Evolutionary conservation across 2,797 vertebrate genomes (phyloP), one percentile per base, ranked within the genome.

Genomic region (Neomorphus geoffroyi): DNA sequence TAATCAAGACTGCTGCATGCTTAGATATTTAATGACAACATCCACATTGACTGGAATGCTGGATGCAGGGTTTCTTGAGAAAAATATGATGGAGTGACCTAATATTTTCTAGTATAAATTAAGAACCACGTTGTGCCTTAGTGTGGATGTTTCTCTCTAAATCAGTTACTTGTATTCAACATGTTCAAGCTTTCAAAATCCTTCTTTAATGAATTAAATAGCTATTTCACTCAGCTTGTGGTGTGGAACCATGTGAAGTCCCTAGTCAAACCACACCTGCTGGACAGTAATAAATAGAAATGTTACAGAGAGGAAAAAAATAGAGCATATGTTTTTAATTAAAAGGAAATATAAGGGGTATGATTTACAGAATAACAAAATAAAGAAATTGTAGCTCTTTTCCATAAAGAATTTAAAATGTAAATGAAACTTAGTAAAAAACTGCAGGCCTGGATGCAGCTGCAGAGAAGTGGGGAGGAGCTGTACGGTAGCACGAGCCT

Each of bases 51-150:
- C 32, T 28, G 32, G 54, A 88, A 46, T 13, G 5, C 65, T 82
- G 82, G 75, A 80, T 71, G 48, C 77, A 37, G 56, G 72, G 39
- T 33, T 89, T 73, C 85, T 94, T 84, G 64, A 71, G 66, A 33
- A 90, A 79, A 82, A 67, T 12, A 66, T 24, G 22, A 92, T 85
- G 85, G 62, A 61, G 13, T 60, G 58, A 14, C n/a, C 69, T 93
- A 6, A 78, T 94, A 50, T 85, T 92, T 83, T 93, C 48, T 70
- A 51, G 41, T 64, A 88, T 88, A 95, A 84, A 90, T 72, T 77
- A 71, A 56, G 51, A 72, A 33, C 51, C 72, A 48, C 60, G 19
- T 3, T 58, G 14, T 74, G 17, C 45, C 6, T 8, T 32, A 17
- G 33, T n/a, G 19, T 57, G n/a, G 37, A 37, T 64, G 23, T 43